A percentile compares a stretch with the other conserved stretches of the same genome.
Conservation (phyloP, 2,797 vertebrate species). For the Dendrocincla tyrannina region DNA sequence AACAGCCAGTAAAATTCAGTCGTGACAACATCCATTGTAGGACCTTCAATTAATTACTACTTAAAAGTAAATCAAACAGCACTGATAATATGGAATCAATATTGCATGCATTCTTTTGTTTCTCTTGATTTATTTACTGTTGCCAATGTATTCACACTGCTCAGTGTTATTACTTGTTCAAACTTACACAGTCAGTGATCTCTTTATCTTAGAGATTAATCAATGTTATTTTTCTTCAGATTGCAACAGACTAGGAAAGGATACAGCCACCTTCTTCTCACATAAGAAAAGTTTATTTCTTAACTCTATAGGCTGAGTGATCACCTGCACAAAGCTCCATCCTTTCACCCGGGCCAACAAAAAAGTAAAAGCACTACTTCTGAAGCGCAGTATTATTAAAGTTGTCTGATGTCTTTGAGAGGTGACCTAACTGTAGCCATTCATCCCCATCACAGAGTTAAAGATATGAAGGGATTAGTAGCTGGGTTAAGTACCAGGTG, state of each 20-base stretch:
- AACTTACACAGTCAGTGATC: not conserved
- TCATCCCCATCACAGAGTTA: not conserved
- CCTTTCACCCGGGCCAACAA: not conserved
- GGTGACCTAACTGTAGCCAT: not conserved
- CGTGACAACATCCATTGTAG: not conserved
- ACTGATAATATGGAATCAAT: not conserved
- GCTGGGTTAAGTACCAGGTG: not conserved
- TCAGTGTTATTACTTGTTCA: not conserved
- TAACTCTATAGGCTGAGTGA: not conserved
- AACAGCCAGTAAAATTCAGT: not conserved
- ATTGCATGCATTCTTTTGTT: not conserved
- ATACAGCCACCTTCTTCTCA: not conserved
- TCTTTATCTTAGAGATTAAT: not conserved
- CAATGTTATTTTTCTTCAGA: not conserved
- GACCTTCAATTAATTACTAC: not conserved
- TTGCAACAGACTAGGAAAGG: not conserved
- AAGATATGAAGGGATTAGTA: not conserved
- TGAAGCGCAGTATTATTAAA: not conserved
- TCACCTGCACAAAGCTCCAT: not conserved
- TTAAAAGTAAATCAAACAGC: not conserved
- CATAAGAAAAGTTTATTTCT: not conserved
- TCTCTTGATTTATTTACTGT: not conserved
- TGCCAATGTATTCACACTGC: not conserved
- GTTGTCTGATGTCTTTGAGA: not conserved
- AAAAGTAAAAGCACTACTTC: not conserved